Conservation (phyloP, 2,113 vertebrate species). For the Astur gentilis region DNA sequence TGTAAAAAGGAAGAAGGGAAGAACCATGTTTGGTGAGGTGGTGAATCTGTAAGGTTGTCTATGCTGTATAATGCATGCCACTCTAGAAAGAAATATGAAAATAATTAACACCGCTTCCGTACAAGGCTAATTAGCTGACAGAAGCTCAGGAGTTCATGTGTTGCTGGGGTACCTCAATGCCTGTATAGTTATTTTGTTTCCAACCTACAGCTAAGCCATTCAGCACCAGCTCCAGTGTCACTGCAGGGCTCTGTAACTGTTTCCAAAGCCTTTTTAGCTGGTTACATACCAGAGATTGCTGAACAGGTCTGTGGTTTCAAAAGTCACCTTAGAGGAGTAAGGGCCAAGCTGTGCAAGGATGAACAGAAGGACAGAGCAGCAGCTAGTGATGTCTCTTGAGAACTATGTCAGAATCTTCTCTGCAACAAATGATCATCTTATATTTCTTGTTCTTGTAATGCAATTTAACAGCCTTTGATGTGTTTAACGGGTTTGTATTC, state of each 20-base stretch:
- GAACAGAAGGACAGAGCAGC: background rate
- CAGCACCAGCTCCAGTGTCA: background rate
- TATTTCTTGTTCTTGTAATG: background rate
- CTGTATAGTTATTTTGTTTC: background rate
- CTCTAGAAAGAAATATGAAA: background rate
- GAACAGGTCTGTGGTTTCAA: background rate
- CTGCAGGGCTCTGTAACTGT: background rate
- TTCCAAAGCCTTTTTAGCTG: background rate
- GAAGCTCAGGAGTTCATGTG: background rate
- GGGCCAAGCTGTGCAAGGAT: background rate
- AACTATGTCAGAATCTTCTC: background rate
- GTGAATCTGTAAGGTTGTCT: background rate
- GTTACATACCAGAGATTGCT: background rate
- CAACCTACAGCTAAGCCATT: background rate
- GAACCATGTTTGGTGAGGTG: background rate
- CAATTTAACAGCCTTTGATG: background rate
- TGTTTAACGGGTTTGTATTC: background rate
- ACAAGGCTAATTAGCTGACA: background rate
- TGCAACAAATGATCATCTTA: background rate
- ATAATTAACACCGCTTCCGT: background rate
- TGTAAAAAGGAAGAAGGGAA: background rate
- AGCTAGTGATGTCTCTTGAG: background rate
- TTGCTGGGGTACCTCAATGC: background rate
- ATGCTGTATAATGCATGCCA: background rate
- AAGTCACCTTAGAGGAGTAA: background rate